phyloP scores from a whole-genome alignment of 2,797 vertebrate genomes.

The Urosaurus nigricauda region DNA sequence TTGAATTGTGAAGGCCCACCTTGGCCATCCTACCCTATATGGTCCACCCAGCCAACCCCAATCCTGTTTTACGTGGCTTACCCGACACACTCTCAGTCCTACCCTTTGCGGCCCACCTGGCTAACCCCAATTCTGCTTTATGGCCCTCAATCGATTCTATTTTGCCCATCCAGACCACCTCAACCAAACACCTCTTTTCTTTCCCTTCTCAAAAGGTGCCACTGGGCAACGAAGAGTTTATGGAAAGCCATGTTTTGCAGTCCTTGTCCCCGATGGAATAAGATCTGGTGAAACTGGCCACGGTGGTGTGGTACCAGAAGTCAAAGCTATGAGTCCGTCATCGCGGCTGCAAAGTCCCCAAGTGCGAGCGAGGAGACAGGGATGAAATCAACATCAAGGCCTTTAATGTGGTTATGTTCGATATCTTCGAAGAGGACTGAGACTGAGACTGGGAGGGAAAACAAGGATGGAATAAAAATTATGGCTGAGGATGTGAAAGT shows the following conservation, averaged over 20 bases:
- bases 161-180: too few species aligned
- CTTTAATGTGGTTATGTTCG: conserved; percentile 16
- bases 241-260: neutral
- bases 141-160: too few species aligned
- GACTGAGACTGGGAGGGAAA: neutral
- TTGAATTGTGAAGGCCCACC: too few species aligned
- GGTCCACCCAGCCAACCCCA: too few species aligned
- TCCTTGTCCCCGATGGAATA: conserved; percentile 22
- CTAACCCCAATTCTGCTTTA: too few species aligned
- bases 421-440: conserved; percentile 17
- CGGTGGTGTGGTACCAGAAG: neutral
- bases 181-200: neutral
- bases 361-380: neutral
- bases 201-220: neutral
- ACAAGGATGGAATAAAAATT: neutral
- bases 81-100: too few species aligned
- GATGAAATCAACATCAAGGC: neutral
- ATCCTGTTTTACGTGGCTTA: too few species aligned
- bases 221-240: neutral
- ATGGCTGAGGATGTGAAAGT: neutral
- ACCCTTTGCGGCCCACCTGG: too few species aligned
- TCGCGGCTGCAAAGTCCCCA: neutral
- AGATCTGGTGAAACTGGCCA: conserved; percentile 23
- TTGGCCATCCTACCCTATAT: too few species aligned
- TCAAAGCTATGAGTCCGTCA: neutral